Evolutionary conservation across 2,113 vertebrate genomes (phyloP).

Genomic region (Limanda limanda): DNA sequence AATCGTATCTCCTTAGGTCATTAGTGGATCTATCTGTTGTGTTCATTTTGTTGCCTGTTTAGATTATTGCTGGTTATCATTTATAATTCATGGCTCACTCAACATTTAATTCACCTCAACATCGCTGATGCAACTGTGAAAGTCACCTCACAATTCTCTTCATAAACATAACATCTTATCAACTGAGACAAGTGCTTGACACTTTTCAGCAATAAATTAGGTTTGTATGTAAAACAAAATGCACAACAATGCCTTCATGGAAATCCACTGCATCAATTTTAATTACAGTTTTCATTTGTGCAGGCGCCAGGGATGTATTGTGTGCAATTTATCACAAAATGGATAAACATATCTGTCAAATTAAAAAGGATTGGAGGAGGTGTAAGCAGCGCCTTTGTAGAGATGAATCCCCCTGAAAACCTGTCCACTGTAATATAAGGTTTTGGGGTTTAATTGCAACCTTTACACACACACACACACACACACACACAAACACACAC

Average conservation of each 20-base stretch:
- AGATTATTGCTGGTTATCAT: neutral
- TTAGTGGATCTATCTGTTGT: neutral
- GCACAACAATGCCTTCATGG: slow-evolving; percentile 20
- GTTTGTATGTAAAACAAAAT: slow-evolving; percentile 27
- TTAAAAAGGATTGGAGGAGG: slow-evolving; percentile 62
- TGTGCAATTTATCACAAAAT: slow-evolving; percentile 58
- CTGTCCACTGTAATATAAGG: slow-evolving; percentile 57
- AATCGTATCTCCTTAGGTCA: neutral
- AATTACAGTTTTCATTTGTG: slow-evolving; percentile 56
- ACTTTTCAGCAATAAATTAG: slow-evolving; percentile 7
- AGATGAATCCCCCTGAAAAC: slow-evolving; percentile 51
- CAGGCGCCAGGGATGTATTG: slow-evolving; percentile 24
- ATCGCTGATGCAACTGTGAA: neutral
- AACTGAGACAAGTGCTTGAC: neutral
- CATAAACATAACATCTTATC: neutral
- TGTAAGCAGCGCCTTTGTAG: slow-evolving; percentile 43
- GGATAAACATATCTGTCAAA: slow-evolving; percentile 70
- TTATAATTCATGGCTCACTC: neutral
- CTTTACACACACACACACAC: slow-evolving; percentile 16
- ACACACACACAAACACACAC: slow-evolving; percentile 17
- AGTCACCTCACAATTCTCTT: neutral
- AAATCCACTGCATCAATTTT: slow-evolving; percentile 48
- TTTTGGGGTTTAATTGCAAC: slow-evolving; percentile 69
- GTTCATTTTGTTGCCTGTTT: neutral
- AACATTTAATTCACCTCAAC: neutral